Evolutionary conservation across 2,888 invertebrate species (phyloP).

Genomic region (Clepsis dumicolana): DNA sequence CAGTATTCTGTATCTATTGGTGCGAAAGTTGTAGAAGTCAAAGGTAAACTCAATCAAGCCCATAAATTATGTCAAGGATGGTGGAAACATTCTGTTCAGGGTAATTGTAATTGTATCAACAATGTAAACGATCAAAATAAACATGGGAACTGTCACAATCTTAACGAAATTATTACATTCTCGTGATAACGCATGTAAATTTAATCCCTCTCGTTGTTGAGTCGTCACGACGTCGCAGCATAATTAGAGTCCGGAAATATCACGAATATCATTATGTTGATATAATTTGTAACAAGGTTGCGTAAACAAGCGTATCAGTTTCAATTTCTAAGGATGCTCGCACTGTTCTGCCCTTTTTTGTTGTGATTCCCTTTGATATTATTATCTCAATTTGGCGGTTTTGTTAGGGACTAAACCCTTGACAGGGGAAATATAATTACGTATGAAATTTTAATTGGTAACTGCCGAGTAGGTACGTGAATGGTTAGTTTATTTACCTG

Average conservation of each 20-base stretch:
- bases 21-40: not conserved
- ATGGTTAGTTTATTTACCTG: not conserved
- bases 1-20: not conserved
- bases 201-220: constrained; percentile 24
- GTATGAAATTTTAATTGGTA: not conserved
- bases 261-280: constrained; percentile 24
- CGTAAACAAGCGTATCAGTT: constrained; percentile 31
- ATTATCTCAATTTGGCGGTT: not conserved
- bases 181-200: constrained; percentile 21
- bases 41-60: not conserved
- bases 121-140: not conserved
- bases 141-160: not conserved
- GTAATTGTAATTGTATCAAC: not conserved
- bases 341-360: constrained; percentile 6
- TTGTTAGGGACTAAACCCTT: not conserved
- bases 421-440: not conserved
- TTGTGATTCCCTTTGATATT: not conserved
- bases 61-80: not conserved
- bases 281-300: constrained; percentile 26
- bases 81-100: not conserved
- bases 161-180: constrained; percentile 13
- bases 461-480: not conserved
- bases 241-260: constrained; percentile 26
- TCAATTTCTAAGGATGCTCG: constrained; percentile 20
- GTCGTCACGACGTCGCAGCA: constrained; percentile 27